phyloP scores from a whole-genome alignment of 2,797 vertebrate species.

The Knipowitschia caucasica region DNA sequence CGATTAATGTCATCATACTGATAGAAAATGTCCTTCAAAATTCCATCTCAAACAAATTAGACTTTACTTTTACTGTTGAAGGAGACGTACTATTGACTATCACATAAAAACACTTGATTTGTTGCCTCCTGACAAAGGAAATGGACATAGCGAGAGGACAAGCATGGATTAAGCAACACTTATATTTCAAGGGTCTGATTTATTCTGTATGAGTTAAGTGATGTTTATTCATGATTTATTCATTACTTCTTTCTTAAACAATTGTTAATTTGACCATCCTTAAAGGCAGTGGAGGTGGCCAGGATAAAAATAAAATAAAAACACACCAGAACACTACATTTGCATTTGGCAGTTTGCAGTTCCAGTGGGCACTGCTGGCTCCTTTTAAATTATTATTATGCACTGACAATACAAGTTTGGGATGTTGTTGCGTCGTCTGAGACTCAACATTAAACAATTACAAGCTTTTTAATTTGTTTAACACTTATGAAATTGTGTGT shows the following conservation, averaged over 20 bases:
- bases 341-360: not conserved
- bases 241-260: slow-evolving; percentile 4
- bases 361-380: not conserved
- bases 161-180: not conserved
- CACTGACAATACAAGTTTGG: not conserved
- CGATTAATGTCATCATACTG: too few relatives aligned
- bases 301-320: not conserved
- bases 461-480: too few relatives aligned
- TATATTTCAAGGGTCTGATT: not conserved
- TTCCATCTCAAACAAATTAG: too few relatives aligned
- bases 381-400: not conserved
- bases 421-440: not conserved
- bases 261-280: not conserved
- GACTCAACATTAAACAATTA: not conserved
- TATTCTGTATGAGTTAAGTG: not conserved
- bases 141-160: too few relatives aligned
- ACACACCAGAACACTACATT: not conserved
- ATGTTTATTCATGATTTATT: not conserved
- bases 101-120: too few relatives aligned
- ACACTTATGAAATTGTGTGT: too few relatives aligned
- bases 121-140: too few relatives aligned
- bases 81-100: too few relatives aligned
- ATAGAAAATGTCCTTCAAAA: too few relatives aligned
- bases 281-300: not conserved
- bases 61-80: too few relatives aligned